Evolutionary conservation across 2,888 invertebrate species (phyloP), one percentile per base, ranked within the genome.

Genomic region (Deroplatys truncata): DNA sequence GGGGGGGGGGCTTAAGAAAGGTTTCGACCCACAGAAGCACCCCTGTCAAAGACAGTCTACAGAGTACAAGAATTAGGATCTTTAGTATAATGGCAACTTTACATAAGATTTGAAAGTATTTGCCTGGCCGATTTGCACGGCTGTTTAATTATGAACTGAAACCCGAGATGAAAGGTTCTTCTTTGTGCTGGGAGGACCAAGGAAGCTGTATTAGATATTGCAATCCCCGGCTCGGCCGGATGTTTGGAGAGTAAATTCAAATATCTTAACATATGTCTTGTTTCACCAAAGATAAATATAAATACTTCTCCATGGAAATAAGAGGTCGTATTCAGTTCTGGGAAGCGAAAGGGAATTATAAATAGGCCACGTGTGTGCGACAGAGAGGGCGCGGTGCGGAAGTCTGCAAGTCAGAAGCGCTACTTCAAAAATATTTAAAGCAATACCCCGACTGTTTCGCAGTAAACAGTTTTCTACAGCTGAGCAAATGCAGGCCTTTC

Each of bases 221-320:
- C 87, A 87, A 87, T 87, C 35, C 87, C 35, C 29, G 29, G 43
- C 43, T 25, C 56, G 86, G 31, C 90, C 90, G 91, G 91, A 90
- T 90, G 91, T 90, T 90, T 91, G 84, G 90, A 91, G 89, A 89
- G 90, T 90, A 90, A 90, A 90, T 90, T 90, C 89, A 56, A 90
- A 90, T 90, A 89, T 90, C 89, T 89, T 89, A 89, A 90, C 91
- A 90, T 91, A 90, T 91, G 91, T 89, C 88, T 91, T 89, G 89
- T 90, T 89, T 91, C 90, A 89, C 89, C 83, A 56, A 88, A 88
- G 88, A 89, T 90, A 91, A 91, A 91, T 89, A 91, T 91, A 91
- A 91, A 91, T 90, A 91, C 90, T 89, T 89, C 89, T 29, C 85
- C 86, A 89, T 86, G 88, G 90, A 91, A 91, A 91, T 90, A 90